Base-by-base conservation (phyloP, 1,140 invertebrate species). In the Pectinophora gossypiella region DNA sequence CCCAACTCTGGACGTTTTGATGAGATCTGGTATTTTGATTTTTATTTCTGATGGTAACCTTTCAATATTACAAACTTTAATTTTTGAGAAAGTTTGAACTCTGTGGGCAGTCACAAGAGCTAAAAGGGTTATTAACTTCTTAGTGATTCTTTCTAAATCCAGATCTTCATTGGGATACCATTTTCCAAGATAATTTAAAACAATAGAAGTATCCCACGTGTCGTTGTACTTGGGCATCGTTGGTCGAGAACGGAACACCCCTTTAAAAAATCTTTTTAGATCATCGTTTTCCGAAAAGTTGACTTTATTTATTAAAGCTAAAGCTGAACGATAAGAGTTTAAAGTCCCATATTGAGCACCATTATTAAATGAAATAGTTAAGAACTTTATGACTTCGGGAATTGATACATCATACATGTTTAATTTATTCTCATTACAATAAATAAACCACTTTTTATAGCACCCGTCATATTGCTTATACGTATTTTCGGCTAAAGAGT, bases 261-360 rank as follows among this genome's bases (percentile, higher is more conserved):
- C 55, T 56, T 64, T 64, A 40, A 51, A 53, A 44, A 61, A 68
- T 18, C 54, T 45, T 45, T 47, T 57, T 9, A 67, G 50, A 20
- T 15, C 20, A 9, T 48, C 35, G 32, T 67, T 53, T 38, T 54
- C 19, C 0, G 48, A 52, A 1, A 67, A 13, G 21, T 49, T 35
- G 0, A 19, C 19, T 0, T 38, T 51, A 16, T 45, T 40, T 40
- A 68, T 35, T 18, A 64, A 36, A 1, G 67, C 56, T 42, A 67
- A 22, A 4, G 61, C 64, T n/a, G 61, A 58, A 36, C 60, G 43
- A 18, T 23, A 40, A 1, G 49, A 48, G 51, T 64, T 69, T 3
- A 72, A 18, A 0, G 56, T 52, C 0, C 65, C 62, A 51, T 63
- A 72, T 50, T 36, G 27, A 13, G 27, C 48, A 38, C 48, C 27